A percentile compares a stretch with the other conserved stretches of the same genome.
phyloP scores from a whole-genome alignment of 1,140 invertebrate genomes.

The Eufriesea mexicana region DNA sequence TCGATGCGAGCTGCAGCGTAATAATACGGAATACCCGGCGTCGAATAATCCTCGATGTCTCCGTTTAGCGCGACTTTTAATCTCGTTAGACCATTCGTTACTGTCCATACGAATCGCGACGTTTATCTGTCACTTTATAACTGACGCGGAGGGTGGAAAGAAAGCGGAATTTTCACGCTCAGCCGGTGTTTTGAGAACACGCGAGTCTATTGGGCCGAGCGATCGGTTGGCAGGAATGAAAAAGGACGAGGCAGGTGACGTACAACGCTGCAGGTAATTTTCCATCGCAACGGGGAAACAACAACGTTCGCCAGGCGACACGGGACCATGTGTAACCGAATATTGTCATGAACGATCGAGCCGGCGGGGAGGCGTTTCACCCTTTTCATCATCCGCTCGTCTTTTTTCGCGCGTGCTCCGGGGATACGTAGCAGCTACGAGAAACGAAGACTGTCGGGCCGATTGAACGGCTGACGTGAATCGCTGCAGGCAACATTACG shows the following conservation, averaged over 20 bases:
- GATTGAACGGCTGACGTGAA: constrained; percentile 41
- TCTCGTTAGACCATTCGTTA: not conserved
- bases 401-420: constrained; percentile 18
- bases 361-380: constrained; percentile 31
- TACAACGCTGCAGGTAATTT: constrained; percentile 48
- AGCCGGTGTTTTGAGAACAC: constrained; percentile 33
- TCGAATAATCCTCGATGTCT: not conserved
- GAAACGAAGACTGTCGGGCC: constrained; percentile 44
- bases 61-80: not conserved
- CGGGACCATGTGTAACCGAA: constrained; percentile 46
- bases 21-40: too few species aligned
- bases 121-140: not conserved
- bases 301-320: constrained; percentile 29
- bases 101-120: not conserved
- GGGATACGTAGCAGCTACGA: not conserved
- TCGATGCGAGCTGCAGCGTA: too few species aligned
- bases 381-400: constrained; percentile 43
- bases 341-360: constrained; percentile 54
- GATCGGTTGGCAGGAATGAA: constrained; percentile 42
- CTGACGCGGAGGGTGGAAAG: too few species aligned
- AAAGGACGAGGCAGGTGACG: constrained; percentile 47
- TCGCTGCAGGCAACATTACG: constrained; percentile 43
- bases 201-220: constrained; percentile 8
- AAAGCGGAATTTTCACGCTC: not conserved
- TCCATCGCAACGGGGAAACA: constrained; percentile 47